Conservation (phyloP, 2,888 invertebrate genomes). For the Andrena trimmerana region DNA sequence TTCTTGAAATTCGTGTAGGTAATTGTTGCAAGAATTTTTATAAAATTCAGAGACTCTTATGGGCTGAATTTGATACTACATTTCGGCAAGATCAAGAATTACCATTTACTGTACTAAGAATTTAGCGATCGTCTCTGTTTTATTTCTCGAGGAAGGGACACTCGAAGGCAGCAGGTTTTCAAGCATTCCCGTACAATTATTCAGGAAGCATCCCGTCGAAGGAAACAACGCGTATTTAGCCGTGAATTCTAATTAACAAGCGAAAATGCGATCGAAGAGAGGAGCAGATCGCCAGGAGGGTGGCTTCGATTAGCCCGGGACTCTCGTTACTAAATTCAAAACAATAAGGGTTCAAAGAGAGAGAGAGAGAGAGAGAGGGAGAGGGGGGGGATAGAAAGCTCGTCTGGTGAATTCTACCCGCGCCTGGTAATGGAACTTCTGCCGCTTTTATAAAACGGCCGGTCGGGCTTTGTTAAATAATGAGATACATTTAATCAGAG, state of each 20-base stretch:
- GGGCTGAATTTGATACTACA: no score
- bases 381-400: background rate
- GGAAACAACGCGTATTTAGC: conserved; percentile 44
- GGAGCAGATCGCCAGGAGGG: conserved; percentile 22
- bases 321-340: conserved; percentile 62
- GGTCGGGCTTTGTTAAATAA: conserved; percentile 73
- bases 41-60: background rate
- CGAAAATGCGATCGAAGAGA: conserved; percentile 55
- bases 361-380: conserved; percentile 1
- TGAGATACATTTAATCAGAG: conserved; percentile 81
- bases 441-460: conserved; percentile 66
- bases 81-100: background rate
- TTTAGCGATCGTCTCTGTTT: background rate
- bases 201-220: conserved; percentile 33
- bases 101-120: background rate
- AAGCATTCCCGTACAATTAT: conserved; percentile 30
- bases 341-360: conserved; percentile 45
- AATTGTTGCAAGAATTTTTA: background rate
- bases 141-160: background rate
- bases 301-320: conserved; percentile 52
- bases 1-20: no score
- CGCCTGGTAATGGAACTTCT: conserved; percentile 66
- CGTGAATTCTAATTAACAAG: conserved; percentile 58
- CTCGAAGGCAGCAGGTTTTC: background rate
- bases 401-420: conserved; percentile 56